These are phyloP conservation scores for Trichonephila inaurata DNA, from an alignment of 1,140 invertebrate species.

Conservation along the genomic window DNA sequence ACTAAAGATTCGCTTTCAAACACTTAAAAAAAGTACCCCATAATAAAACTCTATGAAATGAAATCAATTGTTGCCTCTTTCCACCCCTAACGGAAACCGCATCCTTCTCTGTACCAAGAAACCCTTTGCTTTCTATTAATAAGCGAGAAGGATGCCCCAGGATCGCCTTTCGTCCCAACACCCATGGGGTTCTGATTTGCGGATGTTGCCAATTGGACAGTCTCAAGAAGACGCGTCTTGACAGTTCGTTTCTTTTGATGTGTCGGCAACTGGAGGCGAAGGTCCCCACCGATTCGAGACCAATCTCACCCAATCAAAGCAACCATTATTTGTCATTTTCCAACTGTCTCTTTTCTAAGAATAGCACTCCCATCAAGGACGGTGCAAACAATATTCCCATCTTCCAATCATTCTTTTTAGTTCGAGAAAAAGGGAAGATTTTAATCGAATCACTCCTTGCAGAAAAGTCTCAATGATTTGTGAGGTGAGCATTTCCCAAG, in stretches of 20 bases:
- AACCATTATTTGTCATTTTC: neutral
- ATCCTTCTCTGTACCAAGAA: no score
- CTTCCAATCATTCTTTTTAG: neutral
- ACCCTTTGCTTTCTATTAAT: no score
- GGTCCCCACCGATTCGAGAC: neutral
- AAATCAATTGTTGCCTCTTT: no score
- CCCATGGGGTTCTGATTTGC: neutral
- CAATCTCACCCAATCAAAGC: neutral
- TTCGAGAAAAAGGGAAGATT: neutral
- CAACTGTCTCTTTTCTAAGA: constrained; percentile 6
- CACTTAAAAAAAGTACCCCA: no score
- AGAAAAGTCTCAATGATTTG: no score
- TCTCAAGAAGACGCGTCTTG: constrained; percentile 9
- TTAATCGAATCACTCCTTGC: neutral
- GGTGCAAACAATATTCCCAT: neutral
- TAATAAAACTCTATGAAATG: no score
- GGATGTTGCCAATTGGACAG: constrained; percentile 4
- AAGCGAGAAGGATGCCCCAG: no score
- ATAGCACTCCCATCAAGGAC: neutral
- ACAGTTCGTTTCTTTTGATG: neutral
- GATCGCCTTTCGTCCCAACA: neutral
- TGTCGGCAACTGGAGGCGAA: neutral
- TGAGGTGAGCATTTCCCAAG: no score
- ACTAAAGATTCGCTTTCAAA: no score
- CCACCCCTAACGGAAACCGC: no score